Conservation (phyloP, 1,140 invertebrate species). For the Drosophila eugracilis region DNA sequence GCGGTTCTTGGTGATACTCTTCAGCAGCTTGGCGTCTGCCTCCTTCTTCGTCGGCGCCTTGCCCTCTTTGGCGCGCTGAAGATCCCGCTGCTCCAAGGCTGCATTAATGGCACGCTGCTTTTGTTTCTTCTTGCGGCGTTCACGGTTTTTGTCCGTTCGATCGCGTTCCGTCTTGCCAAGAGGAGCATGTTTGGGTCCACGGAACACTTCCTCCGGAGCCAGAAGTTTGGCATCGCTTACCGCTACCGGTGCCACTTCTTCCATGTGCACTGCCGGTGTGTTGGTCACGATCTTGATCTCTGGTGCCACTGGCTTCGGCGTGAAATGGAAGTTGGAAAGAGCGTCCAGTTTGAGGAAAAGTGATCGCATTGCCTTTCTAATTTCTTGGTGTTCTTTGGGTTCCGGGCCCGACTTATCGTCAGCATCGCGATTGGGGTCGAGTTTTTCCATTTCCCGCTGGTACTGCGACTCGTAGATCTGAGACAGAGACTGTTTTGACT, state of each 20-base stretch:
- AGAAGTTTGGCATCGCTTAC: conserved; percentile 93
- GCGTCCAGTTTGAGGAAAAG: conserved; percentile 96
- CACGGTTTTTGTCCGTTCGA: conserved; percentile 95
- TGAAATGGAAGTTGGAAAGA: conserved; percentile 97
- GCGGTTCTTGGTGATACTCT: conserved; percentile 87
- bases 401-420: conserved; percentile 88
- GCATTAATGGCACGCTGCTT: conserved; percentile 88
- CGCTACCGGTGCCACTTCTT: conserved; percentile 96
- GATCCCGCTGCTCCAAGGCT: conserved; percentile 86
- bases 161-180: conserved; percentile 93
- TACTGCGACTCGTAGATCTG: conserved; percentile 98
- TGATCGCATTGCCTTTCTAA: conserved; percentile 90
- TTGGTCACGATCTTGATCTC: conserved; percentile 97
- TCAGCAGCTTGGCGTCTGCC: conserved; percentile 86
- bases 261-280: conserved; percentile 95
- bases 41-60: conserved; percentile 87
- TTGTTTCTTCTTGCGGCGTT: conserved; percentile 94
- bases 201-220: conserved; percentile 97
- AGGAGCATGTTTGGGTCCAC: conserved; percentile 91
- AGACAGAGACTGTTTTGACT: conserved; percentile 97
- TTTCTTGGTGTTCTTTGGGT: conserved; percentile 90
- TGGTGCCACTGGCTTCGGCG: conserved; percentile 92
- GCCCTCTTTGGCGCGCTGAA: conserved; percentile 85
- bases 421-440: conserved; percentile 86
- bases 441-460: conserved; percentile 91